Conservation (phyloP, 1,140 invertebrate species). For the Procambarus virginalis region DNA sequence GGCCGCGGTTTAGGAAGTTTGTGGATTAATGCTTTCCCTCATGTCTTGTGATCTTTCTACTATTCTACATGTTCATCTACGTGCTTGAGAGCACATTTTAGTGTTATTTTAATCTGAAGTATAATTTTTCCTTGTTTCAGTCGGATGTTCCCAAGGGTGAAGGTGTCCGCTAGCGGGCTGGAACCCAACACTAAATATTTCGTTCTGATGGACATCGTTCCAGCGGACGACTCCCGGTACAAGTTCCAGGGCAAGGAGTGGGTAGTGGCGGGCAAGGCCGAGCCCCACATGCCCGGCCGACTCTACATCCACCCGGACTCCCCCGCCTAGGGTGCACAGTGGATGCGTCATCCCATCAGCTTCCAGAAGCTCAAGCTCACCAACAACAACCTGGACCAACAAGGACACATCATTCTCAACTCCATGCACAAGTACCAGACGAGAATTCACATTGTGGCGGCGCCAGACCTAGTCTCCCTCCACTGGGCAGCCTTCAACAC, state of each 20-base stretch:
- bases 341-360: constrained; percentile 87
- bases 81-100: too few relatives aligned
- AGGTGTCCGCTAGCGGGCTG: constrained; percentile 82
- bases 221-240: constrained; percentile 77
- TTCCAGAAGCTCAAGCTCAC: constrained; percentile 93
- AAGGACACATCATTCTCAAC: constrained; percentile 88
- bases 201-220: constrained; percentile 85
- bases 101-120: too few relatives aligned
- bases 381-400: constrained; percentile 88
- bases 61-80: too few relatives aligned
- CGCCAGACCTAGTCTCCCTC: constrained; percentile 80
- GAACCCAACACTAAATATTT: constrained; percentile 86
- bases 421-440: constrained; percentile 96
- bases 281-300: constrained; percentile 84
- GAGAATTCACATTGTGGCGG: constrained; percentile 85
- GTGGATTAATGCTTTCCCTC: too few relatives aligned
- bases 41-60: too few relatives aligned
- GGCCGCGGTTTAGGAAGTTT: too few relatives aligned
- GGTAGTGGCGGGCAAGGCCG: constrained; percentile 87
- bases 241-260: constrained; percentile 76
- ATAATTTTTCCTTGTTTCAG: constrained; percentile 78
- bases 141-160: constrained; percentile 88
- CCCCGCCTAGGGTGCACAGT: constrained; percentile 87
- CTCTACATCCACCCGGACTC: constrained; percentile 91
- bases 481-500: constrained; percentile 77